Percentiles rank a stretch among this genome's conserved stretches.
Conservation (phyloP, 2,113 vertebrate genomes). For the human (Homo sapiens) region GRCh38 chr7:75453501-75454000, state of each 20-base stretch:
- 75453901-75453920: background rate
- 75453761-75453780: background rate
- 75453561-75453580: too few species aligned
- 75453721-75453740: background rate
- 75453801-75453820: background rate
- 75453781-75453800: background rate
- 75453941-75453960: background rate
- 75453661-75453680: background rate
- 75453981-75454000: background rate
- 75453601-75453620: background rate
- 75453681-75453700: background rate
- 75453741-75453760: background rate
- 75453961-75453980: background rate
- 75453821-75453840: background rate
- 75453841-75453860: background rate
- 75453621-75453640: background rate
- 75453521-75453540: too few species aligned
- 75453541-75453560: too few species aligned
- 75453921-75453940: background rate
- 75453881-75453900: background rate
- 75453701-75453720: background rate
- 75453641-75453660: background rate
- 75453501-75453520: too few species aligned
- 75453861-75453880: background rate
- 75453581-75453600: too few species aligned